phyloP scores from a whole-genome alignment of 2,888 invertebrate genomes.

The Leucania comma region DNA sequence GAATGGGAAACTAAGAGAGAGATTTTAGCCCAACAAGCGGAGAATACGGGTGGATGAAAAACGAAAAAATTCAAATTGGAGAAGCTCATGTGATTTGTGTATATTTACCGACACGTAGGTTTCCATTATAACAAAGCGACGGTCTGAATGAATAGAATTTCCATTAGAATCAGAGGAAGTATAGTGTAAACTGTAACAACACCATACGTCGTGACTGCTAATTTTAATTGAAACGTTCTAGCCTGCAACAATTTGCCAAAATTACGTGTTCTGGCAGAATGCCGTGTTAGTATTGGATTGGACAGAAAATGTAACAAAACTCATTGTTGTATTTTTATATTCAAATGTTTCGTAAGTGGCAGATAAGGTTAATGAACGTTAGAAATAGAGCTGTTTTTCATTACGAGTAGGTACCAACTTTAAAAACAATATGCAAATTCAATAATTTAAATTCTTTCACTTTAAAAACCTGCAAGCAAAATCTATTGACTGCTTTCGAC shows the following conservation, averaged over 20 bases:
- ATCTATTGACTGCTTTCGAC: background rate
- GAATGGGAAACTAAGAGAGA: background rate
- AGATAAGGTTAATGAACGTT: constrained; percentile 55
- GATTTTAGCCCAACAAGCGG: background rate
- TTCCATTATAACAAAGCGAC: constrained; percentile 13
- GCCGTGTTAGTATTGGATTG: constrained; percentile 47
- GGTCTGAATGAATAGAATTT: constrained; percentile 23
- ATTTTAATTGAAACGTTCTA: constrained; percentile 58
- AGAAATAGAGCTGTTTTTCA: constrained; percentile 27
- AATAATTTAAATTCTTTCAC: background rate
- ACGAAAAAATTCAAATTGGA: background rate
- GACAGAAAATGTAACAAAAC: constrained; percentile 45
- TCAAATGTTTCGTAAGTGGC: constrained; percentile 43
- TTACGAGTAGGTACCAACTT: background rate
- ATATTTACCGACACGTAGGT: constrained; percentile 24
- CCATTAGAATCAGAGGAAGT: constrained; percentile 27
- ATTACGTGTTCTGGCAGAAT: constrained; percentile 55
- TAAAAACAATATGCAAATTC: constrained; percentile 22
- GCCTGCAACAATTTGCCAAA: constrained; percentile 52
- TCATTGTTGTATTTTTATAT: constrained; percentile 50
- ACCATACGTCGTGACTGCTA: constrained; percentile 41
- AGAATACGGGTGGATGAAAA: background rate
- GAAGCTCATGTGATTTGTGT: background rate
- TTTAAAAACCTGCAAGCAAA: background rate
- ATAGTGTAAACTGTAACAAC: constrained; percentile 27